phyloP scores from a whole-genome alignment of 2,888 invertebrate genomes.

The Tetropium fuscum region DNA sequence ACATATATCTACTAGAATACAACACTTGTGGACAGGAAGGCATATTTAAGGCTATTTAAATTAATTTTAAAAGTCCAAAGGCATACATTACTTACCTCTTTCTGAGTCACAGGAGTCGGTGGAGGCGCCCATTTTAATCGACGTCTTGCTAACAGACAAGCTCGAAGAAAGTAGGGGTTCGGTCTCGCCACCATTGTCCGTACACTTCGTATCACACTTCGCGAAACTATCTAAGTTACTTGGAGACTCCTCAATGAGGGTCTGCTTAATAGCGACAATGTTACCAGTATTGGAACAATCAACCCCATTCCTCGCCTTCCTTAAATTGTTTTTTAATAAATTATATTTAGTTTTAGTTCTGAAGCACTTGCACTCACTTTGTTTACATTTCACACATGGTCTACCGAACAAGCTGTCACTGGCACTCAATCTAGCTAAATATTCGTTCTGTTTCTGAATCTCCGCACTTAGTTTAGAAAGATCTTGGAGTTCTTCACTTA shows the following conservation, averaged over 20 bases:
- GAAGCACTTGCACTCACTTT: constrained; percentile 61
- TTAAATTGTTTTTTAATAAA: constrained; percentile 64
- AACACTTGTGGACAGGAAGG: too few species aligned
- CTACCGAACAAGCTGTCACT: constrained; percentile 60
- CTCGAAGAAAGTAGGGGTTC: constrained; percentile 47
- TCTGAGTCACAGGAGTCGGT: constrained; percentile 63
- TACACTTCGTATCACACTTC: constrained; percentile 36
- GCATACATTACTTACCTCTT: constrained; percentile 49
- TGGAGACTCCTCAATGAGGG: constrained; percentile 44
- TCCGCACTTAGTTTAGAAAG: constrained; percentile 71
- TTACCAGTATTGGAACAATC: constrained; percentile 36
- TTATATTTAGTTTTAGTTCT: constrained; percentile 45
- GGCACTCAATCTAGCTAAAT: constrained; percentile 70
- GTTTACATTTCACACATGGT: constrained; percentile 66
- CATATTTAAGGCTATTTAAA: too few species aligned
- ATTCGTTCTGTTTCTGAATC: constrained; percentile 72
- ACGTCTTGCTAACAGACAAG: constrained; percentile 52
- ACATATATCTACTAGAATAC: too few species aligned
- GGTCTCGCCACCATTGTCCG: constrained; percentile 22
- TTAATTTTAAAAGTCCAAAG: too few species aligned
- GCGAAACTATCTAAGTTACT: constrained; percentile 37
- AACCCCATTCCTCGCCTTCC: constrained; percentile 37
- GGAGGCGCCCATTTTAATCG: constrained; percentile 54
- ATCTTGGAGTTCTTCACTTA: constrained; percentile 71
- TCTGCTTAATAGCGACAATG: constrained; percentile 38